Base-by-base conservation (phyloP, 2,888 invertebrate genomes). In the Elaeidobius kamerunicus region DNA sequence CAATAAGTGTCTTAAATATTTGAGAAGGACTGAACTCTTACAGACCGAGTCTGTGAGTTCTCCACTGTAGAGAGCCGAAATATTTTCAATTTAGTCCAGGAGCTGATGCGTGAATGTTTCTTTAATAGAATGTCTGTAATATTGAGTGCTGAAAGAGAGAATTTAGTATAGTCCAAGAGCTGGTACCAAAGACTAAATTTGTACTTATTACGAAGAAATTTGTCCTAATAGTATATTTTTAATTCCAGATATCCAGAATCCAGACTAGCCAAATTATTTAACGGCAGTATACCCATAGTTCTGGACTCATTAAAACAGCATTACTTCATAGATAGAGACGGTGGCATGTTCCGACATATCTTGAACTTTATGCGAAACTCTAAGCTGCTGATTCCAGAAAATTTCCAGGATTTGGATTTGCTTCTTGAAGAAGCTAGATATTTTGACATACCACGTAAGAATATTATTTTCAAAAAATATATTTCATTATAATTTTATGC, bases 271-370 rank as follows among this genome's bases (percentile, higher is more conserved):
- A 89, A 89, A 75, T 82, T 97, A 72, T 97, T 97, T 76, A 94
- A 93, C 71, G 97, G 97, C 27, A 88, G 85, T 63, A 91, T 96
- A 65, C 96, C 97, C 2, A 95, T 97, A 62, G 94, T 97, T 12
- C 76, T 97, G 72, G 97, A 97, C 72, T 92, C 91, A 3, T 75
- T 97, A 62, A 97, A 97, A 74, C 97, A 97, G 70, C 96, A 99
- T 72, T 98, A 98, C 75, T 99, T 98, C 77, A 95, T 99, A 66
- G 98, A 99, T 77, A 82, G 98, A 41, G 98, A 99, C 71, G 97
- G 98, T 2, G 91, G 89, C 61, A 92, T 96, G 88, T 99, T 99
- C 77, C 84, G 97, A 16, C 95, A 98, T 73, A 92, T 99, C 67
- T 81, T 99, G 58, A 97, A 97, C 77, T 99, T 91, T 73, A 85